These are phyloP conservation scores for Rattus norvegicus DNA, from an alignment of 2,113 vertebrate species.

Conservation along the genomic window DNA sequence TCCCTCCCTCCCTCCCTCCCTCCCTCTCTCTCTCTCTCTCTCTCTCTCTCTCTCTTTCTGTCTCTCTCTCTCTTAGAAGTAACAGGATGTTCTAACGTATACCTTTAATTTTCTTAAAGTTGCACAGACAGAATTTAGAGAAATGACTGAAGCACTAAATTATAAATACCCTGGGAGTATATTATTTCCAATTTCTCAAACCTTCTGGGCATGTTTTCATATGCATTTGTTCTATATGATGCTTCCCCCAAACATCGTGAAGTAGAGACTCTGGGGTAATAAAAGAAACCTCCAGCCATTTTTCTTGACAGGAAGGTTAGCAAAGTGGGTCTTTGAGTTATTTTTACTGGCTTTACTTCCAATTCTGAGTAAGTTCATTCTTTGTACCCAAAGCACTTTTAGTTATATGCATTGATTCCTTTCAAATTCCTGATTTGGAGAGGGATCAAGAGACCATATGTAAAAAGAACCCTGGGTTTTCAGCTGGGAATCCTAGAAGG, in stretches of 20 bases:
- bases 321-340: background rate
- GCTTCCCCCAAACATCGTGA: no score
- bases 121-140: background rate
- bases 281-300: background rate
- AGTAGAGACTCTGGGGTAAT: background rate
- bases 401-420: conserved; percentile 43
- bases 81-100: background rate
- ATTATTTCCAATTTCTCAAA: background rate
- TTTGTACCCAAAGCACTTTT: background rate
- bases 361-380: background rate
- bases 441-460: conserved; percentile 2
- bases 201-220: background rate
- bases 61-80: background rate
- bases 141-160: background rate
- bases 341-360: background rate
- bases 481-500: background rate
- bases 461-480: conserved; percentile 16
- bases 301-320: background rate
- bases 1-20: background rate
- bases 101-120: background rate
- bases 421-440: background rate
- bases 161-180: background rate
- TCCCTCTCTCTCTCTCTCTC: background rate
- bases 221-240: background rate
- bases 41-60: background rate